A percentile compares a stretch with the other conserved stretches of the same genome.
These are phyloP conservation scores for Percopsis transmontana DNA, from an alignment of 2,113 vertebrate genomes.

Conservation along the genomic window DNA sequence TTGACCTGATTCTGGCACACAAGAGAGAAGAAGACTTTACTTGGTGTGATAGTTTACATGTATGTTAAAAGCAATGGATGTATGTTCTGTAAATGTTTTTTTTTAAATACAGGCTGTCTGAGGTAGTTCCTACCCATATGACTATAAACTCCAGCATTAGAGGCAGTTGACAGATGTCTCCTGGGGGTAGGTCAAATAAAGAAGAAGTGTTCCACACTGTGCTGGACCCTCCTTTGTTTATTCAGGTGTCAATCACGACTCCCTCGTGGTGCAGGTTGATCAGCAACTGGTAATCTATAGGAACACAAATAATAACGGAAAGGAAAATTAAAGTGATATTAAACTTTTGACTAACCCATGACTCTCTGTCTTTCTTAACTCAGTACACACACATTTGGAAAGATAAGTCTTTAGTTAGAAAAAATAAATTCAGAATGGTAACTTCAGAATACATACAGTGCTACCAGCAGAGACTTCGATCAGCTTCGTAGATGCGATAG, in stretches of 20 bases:
- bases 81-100: not conserved
- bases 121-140: constrained; percentile 61
- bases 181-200: constrained; percentile 74
- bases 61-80: not conserved
- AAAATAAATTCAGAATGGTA: no score
- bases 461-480: no score
- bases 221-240: constrained; percentile 57
- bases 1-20: constrained; percentile 54
- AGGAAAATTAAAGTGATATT: not conserved
- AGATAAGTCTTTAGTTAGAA: no score
- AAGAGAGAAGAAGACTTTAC: not conserved
- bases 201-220: constrained; percentile 75
- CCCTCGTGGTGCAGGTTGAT: constrained; percentile 63
- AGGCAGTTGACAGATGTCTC: constrained; percentile 64
- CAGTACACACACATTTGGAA: no score
- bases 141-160: constrained; percentile 71
- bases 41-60: not conserved
- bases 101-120: not conserved
- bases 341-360: no score
- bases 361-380: no score
- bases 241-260: constrained; percentile 58
- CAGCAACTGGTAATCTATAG: constrained; percentile 71
- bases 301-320: not conserved
- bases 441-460: no score
- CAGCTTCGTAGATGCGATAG: no score